Evolutionary conservation across 1,140 invertebrate genomes (phyloP), one percentile per base, ranked within the genome.

Genomic region (Telenomus remus): DNA sequence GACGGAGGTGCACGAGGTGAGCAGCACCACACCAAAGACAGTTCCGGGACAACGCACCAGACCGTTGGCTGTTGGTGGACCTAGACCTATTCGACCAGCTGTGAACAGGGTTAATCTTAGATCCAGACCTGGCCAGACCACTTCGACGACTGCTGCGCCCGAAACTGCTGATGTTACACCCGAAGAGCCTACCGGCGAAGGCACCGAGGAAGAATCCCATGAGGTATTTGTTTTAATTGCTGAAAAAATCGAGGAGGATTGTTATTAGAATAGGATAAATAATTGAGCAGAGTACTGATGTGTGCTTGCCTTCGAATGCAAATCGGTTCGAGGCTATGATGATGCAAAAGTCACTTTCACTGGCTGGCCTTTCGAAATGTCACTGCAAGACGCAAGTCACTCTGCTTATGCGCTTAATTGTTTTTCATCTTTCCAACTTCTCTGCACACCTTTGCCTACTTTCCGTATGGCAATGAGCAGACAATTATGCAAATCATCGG

Each of bases 101-200:
- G 89, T 90, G 3, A 89, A 34, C 11, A 74, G 89, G 39, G 82
- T 92, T 1, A 91, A 90, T 70, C 68, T 92, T 0, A 87, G 91
- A 68, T 84, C 86, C 15, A 88, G 89, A 68, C 83, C 85, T 10
- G 87, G 85, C 16, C 87, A 86, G 42, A 12, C 80, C 0, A 85
- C 86, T 0, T 88, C 90, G 0, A 89, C 89, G 0, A 86, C 87
- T 27, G 49, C 73, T 3, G 82, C 80, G 4, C 66, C 84, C 0
- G 85, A 84, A 44, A 79, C 46, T 47, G 33, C 78, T 1, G 82
- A 85, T 44, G 71, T 79, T 1, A 83, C 88, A 1, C 81, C 86
- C 9, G 89, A 89, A 34, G 88, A 89, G 55, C 84, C 88, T 6
- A 83, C 83, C 0, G 84, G 84, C 14, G 89, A 89, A 60, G 86